Evolutionary conservation across 2,888 invertebrate species (phyloP), one percentile per base, ranked within the genome.

Genomic region (Rapana venosa): DNA sequence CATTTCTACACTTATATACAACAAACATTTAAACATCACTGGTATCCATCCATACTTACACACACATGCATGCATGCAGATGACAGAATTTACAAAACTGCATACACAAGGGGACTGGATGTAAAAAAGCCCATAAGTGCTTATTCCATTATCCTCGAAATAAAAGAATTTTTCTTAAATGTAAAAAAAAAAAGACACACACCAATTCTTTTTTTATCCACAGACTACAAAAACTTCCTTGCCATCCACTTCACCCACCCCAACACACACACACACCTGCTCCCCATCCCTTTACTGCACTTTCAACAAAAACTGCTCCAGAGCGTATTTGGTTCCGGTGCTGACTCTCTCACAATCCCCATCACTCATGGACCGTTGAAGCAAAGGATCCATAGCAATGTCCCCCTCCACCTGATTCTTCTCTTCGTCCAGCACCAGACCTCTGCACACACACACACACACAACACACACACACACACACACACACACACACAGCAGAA

Each of bases 261-360:
- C 47, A 2, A 47, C 47, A 47, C 47, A 47, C 47, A 47, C 47
- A 47, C 47, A 47, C 47, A 47, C n/a, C n/a, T n/a, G n/a, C n/a
- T n/a, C n/a, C n/a, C n/a, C n/a, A n/a, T n/a, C n/a, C n/a, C n/a
- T 36, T 26, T 47, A 83, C 81, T 83, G 13, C 36, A 17, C 79
- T 77, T 87, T 89, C 79, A 89, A 79, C 15, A 86, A 81, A 20
- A 74, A 87, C 74, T 89, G 86, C 32, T 89, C 56, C 5, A 86
- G 70, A n/a, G 83, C 88, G 61, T 88, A 88, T 70, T 88, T 88
- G 36, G 88, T 88, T n/a, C 88, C 88, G 13, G 88, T 88, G 88
- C 88, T 88, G 0, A 88, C 88, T 88, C 88, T 70, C 47, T 88
- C 88, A 47, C 30, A 35, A n/a, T 88, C 84, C 13, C 58, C 84